Base-by-base conservation (phyloP, 2,113 vertebrate genomes). In the Mesocricetus auratus region DNA sequence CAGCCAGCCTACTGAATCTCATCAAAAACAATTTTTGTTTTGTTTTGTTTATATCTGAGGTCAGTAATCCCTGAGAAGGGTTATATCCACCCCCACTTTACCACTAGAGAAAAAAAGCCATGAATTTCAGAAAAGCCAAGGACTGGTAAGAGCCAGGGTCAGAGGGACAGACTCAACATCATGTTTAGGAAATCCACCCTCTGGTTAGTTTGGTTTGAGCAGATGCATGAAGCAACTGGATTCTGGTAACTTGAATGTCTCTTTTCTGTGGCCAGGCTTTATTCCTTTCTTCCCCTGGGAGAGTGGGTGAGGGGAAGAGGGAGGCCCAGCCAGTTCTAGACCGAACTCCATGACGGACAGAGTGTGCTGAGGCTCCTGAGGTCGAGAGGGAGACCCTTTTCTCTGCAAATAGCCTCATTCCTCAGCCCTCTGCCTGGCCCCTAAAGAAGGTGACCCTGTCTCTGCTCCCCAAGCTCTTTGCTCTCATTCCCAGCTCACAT, bases 131-230 rank as follows among this genome's bases (percentile, higher is more conserved):
- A 91, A 39, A 36, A 0, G n/a, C 47, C 73, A 71, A 83, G 69
- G 93, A 39, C 13, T 39, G 5, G 42, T 5, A 4, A 93, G 79
- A 85, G 69, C 6, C 83, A 19, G 90, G 95, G 92, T 91, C 89
- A 36, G 56, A 64, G 22, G 4, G 0, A 31, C 5, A 1, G 71
- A n/a, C 66, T 91, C 85, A 75, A 90, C 68, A 19, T 86, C 69
- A 36, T 45, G 75, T 96, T 92, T 19, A 96, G 85, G 75, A 95
- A 97, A 93, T 68, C 64, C 1, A 7, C 26, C 62, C 73, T 78
- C 90, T 73, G 87, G 36, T 89, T 93, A 77, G 60, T 66, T 97
- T 7, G 0, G 8, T 87, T 91, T 93, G 85, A 64, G 89, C 66
- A 96, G 62, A 87, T 31, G 74, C 33, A 69, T 66, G 64, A 75